Evolutionary conservation across 2,797 vertebrate genomes (phyloP).

Genomic region (Dryobates pubescens): DNA sequence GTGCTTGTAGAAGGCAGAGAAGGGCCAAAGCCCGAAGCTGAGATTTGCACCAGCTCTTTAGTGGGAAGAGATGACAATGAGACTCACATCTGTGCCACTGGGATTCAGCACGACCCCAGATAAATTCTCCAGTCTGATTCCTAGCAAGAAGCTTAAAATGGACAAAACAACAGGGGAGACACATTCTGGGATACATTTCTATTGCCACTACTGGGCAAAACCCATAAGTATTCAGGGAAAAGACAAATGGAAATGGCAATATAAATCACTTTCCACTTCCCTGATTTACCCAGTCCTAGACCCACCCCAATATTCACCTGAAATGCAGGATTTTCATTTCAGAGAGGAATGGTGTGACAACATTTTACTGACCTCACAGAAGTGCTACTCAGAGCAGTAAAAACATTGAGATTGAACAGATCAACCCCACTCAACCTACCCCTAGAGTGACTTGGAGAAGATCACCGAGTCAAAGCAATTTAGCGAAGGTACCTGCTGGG

Average conservation of each 20-base stretch:
- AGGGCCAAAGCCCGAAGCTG: constrained; percentile 29
- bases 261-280: not conserved
- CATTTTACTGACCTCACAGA: not conserved
- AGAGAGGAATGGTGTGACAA: not conserved
- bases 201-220: not conserved
- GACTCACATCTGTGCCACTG: not conserved
- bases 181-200: not conserved
- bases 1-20: not conserved
- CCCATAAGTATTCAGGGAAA: not conserved
- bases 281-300: not conserved
- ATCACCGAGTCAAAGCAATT: not conserved
- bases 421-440: not conserved
- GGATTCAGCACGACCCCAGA: not conserved
- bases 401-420: not conserved
- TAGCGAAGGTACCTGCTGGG: not conserved
- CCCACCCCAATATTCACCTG: not conserved
- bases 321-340: not conserved
- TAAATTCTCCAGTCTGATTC: not conserved
- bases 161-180: not conserved
- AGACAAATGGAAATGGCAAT: not conserved
- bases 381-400: not conserved
- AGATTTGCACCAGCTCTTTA: not conserved
- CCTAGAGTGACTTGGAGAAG: not conserved
- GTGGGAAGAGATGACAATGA: not conserved
- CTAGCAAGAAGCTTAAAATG: not conserved